phyloP scores from a whole-genome alignment of 2,113 vertebrate species.

The Solea senegalensis region DNA sequence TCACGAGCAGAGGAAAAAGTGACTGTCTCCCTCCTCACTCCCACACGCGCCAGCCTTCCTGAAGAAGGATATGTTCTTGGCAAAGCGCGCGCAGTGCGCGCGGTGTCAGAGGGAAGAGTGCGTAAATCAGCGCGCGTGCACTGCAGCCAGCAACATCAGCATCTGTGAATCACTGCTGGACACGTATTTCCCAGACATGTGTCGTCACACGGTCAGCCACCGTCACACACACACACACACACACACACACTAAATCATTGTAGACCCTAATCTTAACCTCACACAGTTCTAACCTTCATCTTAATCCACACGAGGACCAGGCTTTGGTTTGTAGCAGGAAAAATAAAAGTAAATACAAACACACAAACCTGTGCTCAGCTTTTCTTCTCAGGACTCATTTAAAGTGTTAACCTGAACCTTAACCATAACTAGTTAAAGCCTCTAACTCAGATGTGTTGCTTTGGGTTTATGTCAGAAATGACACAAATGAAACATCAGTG shows the following conservation, averaged over 20 bases:
- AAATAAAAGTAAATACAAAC: too few species aligned
- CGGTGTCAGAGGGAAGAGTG: conserved; percentile 28
- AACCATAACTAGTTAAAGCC: too few species aligned
- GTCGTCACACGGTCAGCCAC: background rate
- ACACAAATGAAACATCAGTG: too few species aligned
- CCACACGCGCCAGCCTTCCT: conserved; percentile 46
- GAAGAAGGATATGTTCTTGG: conserved; percentile 70
- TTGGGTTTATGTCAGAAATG: too few species aligned
- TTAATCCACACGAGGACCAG: too few species aligned
- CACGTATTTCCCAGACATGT: conserved; percentile 5
- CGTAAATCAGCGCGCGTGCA: conserved; percentile 41
- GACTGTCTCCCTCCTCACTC: conserved; percentile 47
- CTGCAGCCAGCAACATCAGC: background rate
- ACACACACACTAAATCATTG: background rate
- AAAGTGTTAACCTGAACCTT: too few species aligned
- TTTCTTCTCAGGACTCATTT: too few species aligned
- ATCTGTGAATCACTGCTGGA: conserved; percentile 4
- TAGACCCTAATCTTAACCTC: too few species aligned
- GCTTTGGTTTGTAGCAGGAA: too few species aligned
- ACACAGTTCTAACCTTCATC: too few species aligned
- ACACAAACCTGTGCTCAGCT: too few species aligned
- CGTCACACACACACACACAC: background rate
- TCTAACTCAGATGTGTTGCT: too few species aligned
- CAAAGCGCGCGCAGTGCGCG: conserved; percentile 25
- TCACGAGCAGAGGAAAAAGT: conserved; percentile 55